These are phyloP conservation scores for Heliconius hewitsoni DNA, from an alignment of 1,140 invertebrate species.

Conservation along the genomic window DNA sequence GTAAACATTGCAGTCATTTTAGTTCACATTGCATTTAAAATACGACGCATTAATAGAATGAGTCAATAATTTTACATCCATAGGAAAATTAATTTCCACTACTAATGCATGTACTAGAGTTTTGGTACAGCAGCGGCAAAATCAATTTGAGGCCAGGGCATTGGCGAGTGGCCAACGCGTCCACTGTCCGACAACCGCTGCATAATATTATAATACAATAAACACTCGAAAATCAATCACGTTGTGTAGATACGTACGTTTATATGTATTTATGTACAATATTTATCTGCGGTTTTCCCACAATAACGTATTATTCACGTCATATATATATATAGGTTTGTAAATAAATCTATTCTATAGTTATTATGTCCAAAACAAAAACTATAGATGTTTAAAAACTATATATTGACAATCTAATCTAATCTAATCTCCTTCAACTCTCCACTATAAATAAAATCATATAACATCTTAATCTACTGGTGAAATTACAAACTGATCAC, in stretches of 20 bases:
- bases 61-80: constrained; percentile 23
- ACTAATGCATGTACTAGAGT: constrained; percentile 65
- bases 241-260: constrained; percentile 29
- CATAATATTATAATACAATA: constrained; percentile 71
- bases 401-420: too few species aligned
- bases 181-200: constrained; percentile 60
- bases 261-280: constrained; percentile 35
- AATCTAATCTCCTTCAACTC: too few species aligned
- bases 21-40: constrained; percentile 4
- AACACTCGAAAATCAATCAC: constrained; percentile 64
- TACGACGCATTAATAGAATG: constrained; percentile 35
- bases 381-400: too few species aligned
- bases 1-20: background rate
- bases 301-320: constrained; percentile 10
- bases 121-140: constrained; percentile 65
- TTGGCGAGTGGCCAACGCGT: constrained; percentile 67
- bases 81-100: constrained; percentile 68
- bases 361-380: too few species aligned
- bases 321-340: background rate
- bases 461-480: too few species aligned
- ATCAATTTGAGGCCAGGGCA: constrained; percentile 75
- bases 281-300: constrained; percentile 18
- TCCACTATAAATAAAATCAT: too few species aligned
- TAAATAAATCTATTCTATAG: background rate
- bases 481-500: too few species aligned